These are phyloP conservation scores for Machaerirhynchus nigripectus DNA, from an alignment of 2,113 vertebrate species.

Conservation along the genomic window DNA sequence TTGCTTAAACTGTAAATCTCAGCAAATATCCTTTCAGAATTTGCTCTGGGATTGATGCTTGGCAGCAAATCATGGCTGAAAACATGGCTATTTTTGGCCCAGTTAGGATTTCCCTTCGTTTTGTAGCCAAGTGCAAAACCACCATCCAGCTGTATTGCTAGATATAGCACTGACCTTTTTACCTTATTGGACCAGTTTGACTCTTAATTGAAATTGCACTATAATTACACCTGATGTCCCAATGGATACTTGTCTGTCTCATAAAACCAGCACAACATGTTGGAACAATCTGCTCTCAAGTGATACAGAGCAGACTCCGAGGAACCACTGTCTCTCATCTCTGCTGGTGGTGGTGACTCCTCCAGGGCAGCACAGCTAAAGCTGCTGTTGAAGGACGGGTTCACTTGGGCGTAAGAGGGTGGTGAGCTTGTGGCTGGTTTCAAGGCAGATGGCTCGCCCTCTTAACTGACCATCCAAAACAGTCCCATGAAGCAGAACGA, in stretches of 20 bases:
- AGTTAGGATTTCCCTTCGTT: slow-evolving; percentile 24
- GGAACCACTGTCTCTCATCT: slow-evolving; percentile 9
- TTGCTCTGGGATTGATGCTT: slow-evolving; percentile 47
- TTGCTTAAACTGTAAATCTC: slow-evolving; percentile 42
- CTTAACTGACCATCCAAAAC: not conserved
- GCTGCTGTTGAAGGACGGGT: accelerated
- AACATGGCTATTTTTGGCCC: slow-evolving; percentile 24
- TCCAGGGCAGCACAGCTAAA: not conserved
- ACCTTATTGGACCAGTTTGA: slow-evolving; percentile 1
- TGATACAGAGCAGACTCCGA: not conserved
- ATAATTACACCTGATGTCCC: slow-evolving; percentile 37
- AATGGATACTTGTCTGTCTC: not conserved
- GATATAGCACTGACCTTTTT: slow-evolving; percentile 50
- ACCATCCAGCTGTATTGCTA: slow-evolving; percentile 26
- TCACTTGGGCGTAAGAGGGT: not conserved
- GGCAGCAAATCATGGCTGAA: slow-evolving; percentile 37
- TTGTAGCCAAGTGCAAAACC: slow-evolving; percentile 32
- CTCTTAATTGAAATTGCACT: slow-evolving; percentile 40
- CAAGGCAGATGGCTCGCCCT: not conserved
- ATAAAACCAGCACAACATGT: slow-evolving; percentile 5
- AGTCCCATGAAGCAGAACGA: not conserved
- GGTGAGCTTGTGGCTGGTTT: not conserved
- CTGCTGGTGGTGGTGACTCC: not conserved
- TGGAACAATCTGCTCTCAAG: slow-evolving; percentile 26
- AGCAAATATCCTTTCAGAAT: slow-evolving; percentile 25